These are phyloP conservation scores for Notothenia rossii DNA, from an alignment of 2,113 vertebrate species.

Conservation along the genomic window DNA sequence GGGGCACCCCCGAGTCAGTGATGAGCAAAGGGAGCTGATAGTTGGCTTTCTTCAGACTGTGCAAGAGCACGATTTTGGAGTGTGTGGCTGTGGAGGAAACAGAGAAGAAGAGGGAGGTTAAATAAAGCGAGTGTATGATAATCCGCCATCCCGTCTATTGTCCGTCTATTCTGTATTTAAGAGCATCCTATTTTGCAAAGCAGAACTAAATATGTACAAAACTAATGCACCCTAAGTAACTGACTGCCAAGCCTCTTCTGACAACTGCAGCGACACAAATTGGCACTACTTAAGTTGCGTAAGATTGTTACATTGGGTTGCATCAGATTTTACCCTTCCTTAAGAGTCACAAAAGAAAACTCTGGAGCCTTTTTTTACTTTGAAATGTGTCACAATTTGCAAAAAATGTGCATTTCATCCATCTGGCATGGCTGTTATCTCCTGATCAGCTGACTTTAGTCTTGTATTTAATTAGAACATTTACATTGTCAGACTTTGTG, in stretches of 20 bases:
- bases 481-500: neutral
- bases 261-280: conserved; percentile 34
- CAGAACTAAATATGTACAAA: conserved; percentile 14
- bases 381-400: conserved; percentile 47
- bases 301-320: conserved; percentile 68
- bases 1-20: conserved; percentile 94
- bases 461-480: neutral
- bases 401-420: conserved; percentile 22
- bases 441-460: neutral
- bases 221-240: neutral
- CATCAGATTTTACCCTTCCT: conserved; percentile 59
- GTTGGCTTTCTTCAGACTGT: conserved; percentile 95
- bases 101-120: neutral
- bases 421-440: conserved; percentile 7
- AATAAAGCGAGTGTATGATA: neutral
- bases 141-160: neutral
- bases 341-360: conserved; percentile 16
- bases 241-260: conserved; percentile 13
- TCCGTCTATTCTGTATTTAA: conserved; percentile 1
- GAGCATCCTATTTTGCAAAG: conserved; percentile 11
- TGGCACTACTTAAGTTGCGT: conserved; percentile 44
- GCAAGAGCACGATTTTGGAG: conserved; percentile 93
- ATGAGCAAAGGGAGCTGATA: conserved; percentile 96
- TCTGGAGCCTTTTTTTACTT: conserved; percentile 12
- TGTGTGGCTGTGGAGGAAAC: conserved; percentile 86